These are phyloP conservation scores for Odontesthes bonariensis DNA, from an alignment of 2,113 vertebrate species.

Conservation along the genomic window DNA sequence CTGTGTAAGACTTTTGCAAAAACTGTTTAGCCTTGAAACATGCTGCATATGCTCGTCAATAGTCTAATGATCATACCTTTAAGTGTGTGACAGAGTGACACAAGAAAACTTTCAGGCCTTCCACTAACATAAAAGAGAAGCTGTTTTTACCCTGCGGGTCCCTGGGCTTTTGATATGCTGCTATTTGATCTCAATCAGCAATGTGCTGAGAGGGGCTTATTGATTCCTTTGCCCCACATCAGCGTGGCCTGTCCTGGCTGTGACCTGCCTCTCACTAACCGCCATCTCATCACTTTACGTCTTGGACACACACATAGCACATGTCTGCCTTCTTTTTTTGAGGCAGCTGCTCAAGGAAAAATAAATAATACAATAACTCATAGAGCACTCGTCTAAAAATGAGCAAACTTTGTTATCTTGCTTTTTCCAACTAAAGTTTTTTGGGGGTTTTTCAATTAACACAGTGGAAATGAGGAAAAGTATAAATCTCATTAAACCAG, in stretches of 20 bases:
- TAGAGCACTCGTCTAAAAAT: neutral
- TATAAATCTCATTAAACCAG: conserved; percentile 47
- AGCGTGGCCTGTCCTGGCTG: conserved; percentile 8
- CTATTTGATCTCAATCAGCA: conserved; percentile 58
- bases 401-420: conserved; percentile 1
- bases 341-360: neutral
- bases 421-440: conserved; percentile 13
- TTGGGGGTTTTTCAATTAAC: conserved; percentile 9
- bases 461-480: neutral
- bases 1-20: neutral
- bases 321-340: neutral
- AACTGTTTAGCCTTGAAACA: neutral
- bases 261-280: conserved; percentile 51
- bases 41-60: neutral
- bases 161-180: conserved; percentile 1
- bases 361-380: neutral
- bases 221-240: conserved; percentile 71
- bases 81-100: conserved; percentile 1
- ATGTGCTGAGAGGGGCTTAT: conserved; percentile 43
- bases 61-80: conserved; percentile 7
- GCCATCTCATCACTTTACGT: conserved; percentile 34
- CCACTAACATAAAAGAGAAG: neutral
- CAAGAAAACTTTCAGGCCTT: conserved; percentile 16
- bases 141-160: conserved; percentile 27
- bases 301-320: conserved; percentile 3